Percentiles rank a stretch among this genome's conserved stretches.
These are phyloP conservation scores for Pantala flavescens DNA, from an alignment of 1,140 invertebrate species.

Conservation along the genomic window DNA sequence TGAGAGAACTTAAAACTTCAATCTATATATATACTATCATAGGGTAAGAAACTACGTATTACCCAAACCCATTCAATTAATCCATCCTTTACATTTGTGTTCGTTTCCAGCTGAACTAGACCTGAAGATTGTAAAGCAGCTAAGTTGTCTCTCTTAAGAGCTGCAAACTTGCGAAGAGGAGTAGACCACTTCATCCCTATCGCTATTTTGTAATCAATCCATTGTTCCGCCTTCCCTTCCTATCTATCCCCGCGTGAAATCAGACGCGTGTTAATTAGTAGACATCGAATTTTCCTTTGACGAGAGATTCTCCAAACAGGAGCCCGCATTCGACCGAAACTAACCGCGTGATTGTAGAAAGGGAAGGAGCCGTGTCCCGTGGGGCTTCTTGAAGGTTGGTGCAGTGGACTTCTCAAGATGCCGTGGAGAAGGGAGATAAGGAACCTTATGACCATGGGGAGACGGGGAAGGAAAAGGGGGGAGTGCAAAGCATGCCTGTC, in stretches of 20 bases:
- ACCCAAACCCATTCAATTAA: no score
- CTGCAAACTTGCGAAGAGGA: no score
- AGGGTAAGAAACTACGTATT: no score
- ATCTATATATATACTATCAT: no score
- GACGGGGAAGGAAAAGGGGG: not conserved
- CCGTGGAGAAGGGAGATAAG: not conserved
- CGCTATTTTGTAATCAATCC: no score
- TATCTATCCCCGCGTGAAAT: slow-evolving; percentile 1
- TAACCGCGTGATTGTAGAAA: not conserved
- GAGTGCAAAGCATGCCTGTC: not conserved
- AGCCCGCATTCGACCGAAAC: slow-evolving; percentile 6
- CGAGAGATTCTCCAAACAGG: not conserved
- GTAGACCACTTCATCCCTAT: no score
- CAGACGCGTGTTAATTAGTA: not conserved
- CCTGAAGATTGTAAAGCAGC: no score
- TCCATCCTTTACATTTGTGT: no score
- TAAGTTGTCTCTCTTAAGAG: no score
- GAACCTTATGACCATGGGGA: not conserved
- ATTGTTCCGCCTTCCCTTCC: not conserved
- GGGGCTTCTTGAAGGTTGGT: not conserved
- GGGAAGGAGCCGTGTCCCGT: not conserved
- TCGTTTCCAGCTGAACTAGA: no score
- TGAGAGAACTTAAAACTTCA: no score
- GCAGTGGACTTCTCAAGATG: no score
- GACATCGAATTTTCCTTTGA: not conserved